Evolutionary conservation across 2,888 invertebrate species (phyloP).

Genomic region (Phytoseiulus persimilis): DNA sequence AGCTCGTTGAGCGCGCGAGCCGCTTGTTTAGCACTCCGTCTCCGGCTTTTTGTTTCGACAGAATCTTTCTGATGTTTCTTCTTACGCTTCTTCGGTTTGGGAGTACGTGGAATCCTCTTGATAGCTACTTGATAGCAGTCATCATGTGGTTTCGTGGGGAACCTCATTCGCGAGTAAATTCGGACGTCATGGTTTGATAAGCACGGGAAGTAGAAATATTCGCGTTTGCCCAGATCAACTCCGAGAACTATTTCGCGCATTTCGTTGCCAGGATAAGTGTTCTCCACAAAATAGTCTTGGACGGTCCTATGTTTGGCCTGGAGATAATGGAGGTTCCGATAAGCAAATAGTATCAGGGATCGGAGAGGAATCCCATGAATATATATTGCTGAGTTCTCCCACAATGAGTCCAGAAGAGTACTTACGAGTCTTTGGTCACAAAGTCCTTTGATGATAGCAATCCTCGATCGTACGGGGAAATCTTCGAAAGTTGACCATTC

Average conservation of each 20-base stretch:
- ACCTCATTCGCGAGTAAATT: neutral
- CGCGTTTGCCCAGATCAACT: conserved; percentile 17
- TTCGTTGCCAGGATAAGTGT: neutral
- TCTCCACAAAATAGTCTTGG: conserved; percentile 28
- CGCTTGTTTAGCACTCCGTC: conserved; percentile 35
- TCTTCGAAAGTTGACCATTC: conserved; percentile 29
- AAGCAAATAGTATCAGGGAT: neutral
- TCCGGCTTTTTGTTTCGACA: conserved; percentile 6
- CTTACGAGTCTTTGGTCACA: conserved; percentile 36
- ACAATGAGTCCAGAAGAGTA: too few species aligned
- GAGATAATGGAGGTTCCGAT: neutral
- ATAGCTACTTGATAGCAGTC: conserved; percentile 30
- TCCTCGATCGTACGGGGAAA: neutral
- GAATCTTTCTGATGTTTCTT: neutral
- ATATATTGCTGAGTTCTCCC: too few species aligned
- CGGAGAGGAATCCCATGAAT: neutral
- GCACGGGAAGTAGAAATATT: conserved; percentile 33
- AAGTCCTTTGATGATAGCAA: conserved; percentile 25
- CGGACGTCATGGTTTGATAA: conserved; percentile 31
- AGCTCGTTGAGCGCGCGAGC: neutral
- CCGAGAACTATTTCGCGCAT: conserved; percentile 33
- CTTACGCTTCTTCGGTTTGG: conserved; percentile 16
- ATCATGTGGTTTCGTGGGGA: neutral
- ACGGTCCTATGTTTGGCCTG: conserved; percentile 31
- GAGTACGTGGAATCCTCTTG: conserved; percentile 17